Evolutionary conservation across 2,797 vertebrate species (phyloP).

Genomic region (Schizothorax lantsangensis): DNA sequence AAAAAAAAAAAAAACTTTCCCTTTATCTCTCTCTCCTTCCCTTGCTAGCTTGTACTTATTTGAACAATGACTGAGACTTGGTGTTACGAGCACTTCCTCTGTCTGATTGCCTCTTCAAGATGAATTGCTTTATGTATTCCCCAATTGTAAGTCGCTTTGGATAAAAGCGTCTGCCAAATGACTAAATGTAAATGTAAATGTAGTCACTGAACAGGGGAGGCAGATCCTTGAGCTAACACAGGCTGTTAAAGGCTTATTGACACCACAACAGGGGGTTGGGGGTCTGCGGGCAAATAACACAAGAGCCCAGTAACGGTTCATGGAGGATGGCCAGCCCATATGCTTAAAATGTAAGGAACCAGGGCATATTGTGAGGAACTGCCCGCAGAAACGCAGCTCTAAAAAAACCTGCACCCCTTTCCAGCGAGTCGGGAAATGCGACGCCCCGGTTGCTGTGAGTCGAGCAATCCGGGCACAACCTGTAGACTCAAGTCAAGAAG

Average conservation of each 20-base stretch:
- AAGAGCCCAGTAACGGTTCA: neutral
- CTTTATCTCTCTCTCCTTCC: too few relatives aligned
- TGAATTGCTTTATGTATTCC: too few relatives aligned
- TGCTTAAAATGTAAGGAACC: neutral
- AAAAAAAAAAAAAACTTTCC: too few relatives aligned
- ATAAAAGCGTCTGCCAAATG: too few relatives aligned
- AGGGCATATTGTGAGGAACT: neutral
- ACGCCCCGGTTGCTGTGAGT: neutral
- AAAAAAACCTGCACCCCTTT: neutral
- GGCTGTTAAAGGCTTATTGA: neutral
- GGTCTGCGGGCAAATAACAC: neutral
- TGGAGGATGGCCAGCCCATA: neutral
- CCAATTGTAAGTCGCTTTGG: too few relatives aligned
- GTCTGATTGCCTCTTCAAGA: too few relatives aligned
- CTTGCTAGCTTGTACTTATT: too few relatives aligned
- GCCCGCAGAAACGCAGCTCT: neutral
- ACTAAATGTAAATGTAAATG: too few relatives aligned
- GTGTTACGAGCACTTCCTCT: too few relatives aligned
- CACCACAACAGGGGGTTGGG: neutral
- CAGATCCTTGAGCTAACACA: neutral
- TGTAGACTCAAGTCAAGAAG: neutral
- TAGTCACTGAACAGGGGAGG: neutral
- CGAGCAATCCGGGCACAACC: neutral
- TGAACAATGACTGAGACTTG: too few relatives aligned
- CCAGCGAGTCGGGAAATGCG: neutral